Conservation (phyloP, 2,888 invertebrate species). For the Lochmaea crataegi region DNA sequence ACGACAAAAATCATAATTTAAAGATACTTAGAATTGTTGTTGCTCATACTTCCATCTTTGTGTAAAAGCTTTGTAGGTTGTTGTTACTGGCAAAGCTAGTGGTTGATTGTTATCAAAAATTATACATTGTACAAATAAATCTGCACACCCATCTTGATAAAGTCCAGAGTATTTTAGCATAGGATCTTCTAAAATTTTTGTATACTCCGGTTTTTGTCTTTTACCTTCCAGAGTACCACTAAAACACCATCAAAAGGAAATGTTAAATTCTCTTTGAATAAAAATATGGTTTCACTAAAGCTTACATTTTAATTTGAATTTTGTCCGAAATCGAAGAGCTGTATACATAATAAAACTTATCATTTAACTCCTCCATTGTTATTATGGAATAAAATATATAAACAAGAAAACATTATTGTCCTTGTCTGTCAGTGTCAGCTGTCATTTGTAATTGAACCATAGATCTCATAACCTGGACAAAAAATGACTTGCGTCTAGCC, state of each 20-base stretch:
- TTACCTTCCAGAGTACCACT: constrained; percentile 96
- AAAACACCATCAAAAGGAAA: constrained; percentile 48
- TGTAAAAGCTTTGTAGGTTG: constrained; percentile 92
- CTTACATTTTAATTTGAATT: constrained; percentile 93
- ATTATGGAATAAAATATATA: background rate
- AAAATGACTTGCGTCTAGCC: too few relatives aligned
- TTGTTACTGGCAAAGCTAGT: constrained; percentile 86
- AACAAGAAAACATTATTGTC: background rate
- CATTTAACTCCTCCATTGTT: constrained; percentile 78
- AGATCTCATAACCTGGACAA: too few relatives aligned
- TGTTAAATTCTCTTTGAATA: constrained; percentile 8
- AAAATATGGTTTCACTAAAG: constrained; percentile 47
- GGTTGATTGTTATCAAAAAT: constrained; percentile 84
- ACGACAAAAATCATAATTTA: background rate
- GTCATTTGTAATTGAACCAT: too few relatives aligned
- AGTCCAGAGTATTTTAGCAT: constrained; percentile 91
- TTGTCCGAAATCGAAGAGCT: constrained; percentile 90
- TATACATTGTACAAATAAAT: constrained; percentile 89
- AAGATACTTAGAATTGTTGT: constrained; percentile 1
- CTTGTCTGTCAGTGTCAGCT: background rate
- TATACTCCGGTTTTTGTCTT: constrained; percentile 86
- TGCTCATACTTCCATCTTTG: constrained; percentile 86
- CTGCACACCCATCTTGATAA: constrained; percentile 86
- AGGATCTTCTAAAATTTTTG: constrained; percentile 87
- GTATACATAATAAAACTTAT: constrained; percentile 88